phyloP scores from a whole-genome alignment of 2,797 vertebrate genomes.

The Coregonus sp. region DNA sequence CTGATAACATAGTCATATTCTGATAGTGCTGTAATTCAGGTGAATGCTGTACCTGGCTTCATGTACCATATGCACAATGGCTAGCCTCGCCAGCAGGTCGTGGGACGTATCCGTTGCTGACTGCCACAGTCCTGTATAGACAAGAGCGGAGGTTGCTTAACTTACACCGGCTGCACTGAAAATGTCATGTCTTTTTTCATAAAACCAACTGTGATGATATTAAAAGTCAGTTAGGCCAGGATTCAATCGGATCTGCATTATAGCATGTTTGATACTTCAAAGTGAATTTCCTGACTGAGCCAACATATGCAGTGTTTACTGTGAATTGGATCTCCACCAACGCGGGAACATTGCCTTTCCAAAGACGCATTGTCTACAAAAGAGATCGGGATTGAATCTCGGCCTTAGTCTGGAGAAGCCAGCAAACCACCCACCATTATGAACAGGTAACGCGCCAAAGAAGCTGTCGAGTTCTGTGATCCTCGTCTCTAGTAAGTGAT shows the following conservation, averaged over 20 bases:
- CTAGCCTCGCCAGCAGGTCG: conserved; percentile 65
- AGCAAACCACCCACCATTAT: conserved; percentile 60
- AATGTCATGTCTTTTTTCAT: background rate
- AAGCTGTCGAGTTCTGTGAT: conserved; percentile 63
- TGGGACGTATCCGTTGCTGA: conserved; percentile 69
- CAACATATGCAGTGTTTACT: background rate
- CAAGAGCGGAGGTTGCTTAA: background rate
- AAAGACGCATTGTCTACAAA: background rate
- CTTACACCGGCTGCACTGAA: background rate
- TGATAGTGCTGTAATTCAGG: background rate
- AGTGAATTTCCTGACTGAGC: background rate
- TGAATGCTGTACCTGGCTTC: conserved; percentile 55
- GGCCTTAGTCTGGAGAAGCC: background rate
- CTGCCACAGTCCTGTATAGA: conserved; percentile 68
- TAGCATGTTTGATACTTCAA: background rate
- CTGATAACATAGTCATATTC: background rate
- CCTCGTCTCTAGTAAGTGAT: conserved; percentile 62
- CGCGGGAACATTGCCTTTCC: background rate
- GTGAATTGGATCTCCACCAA: background rate
- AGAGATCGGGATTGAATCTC: background rate
- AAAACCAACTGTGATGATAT: too few species aligned
- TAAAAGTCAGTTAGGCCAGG: background rate
- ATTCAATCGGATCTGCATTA: background rate
- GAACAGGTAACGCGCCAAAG: conserved; percentile 70
- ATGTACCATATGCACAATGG: conserved; percentile 73